Conservation (phyloP, 2,888 invertebrate genomes). For the Apotomis turbidana region DNA sequence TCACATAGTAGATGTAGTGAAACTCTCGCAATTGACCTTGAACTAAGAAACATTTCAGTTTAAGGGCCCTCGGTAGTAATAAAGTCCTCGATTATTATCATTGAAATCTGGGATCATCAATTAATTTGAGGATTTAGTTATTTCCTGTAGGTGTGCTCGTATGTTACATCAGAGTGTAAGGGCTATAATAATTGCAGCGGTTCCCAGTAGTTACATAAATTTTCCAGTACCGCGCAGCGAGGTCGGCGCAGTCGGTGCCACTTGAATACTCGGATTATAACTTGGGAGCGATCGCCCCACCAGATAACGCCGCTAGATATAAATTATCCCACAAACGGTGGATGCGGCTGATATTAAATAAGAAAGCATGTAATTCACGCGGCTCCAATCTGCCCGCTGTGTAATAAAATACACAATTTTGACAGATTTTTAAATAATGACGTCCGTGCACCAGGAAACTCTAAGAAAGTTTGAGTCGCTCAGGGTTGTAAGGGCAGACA, state of each 20-base stretch:
- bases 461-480: constrained; percentile 75
- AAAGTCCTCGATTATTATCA: constrained; percentile 42
- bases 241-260: constrained; percentile 61
- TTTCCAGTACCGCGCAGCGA: constrained; percentile 62
- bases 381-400: constrained; percentile 70
- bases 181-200: constrained; percentile 73
- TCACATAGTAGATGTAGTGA: constrained; percentile 44
- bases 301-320: constrained; percentile 78
- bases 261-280: constrained; percentile 82
- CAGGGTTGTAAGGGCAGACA: constrained; percentile 62
- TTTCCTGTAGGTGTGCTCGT: constrained; percentile 38
- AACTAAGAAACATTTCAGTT: constrained; percentile 59
- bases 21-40: constrained; percentile 59
- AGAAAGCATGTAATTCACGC: constrained; percentile 82
- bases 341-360: constrained; percentile 82
- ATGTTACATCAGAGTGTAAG: constrained; percentile 50
- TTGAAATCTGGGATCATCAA: constrained; percentile 20
- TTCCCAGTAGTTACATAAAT: constrained; percentile 73
- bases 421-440: constrained; percentile 82
- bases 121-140: constrained; percentile 38
- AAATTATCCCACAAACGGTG: constrained; percentile 81
- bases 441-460: constrained; percentile 78
- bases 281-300: constrained; percentile 75
- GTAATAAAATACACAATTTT: constrained; percentile 81
- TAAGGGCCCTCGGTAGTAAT: constrained; percentile 56